Base-by-base conservation (phyloP, 2,113 vertebrate genomes). In the Scortum barcoo region DNA sequence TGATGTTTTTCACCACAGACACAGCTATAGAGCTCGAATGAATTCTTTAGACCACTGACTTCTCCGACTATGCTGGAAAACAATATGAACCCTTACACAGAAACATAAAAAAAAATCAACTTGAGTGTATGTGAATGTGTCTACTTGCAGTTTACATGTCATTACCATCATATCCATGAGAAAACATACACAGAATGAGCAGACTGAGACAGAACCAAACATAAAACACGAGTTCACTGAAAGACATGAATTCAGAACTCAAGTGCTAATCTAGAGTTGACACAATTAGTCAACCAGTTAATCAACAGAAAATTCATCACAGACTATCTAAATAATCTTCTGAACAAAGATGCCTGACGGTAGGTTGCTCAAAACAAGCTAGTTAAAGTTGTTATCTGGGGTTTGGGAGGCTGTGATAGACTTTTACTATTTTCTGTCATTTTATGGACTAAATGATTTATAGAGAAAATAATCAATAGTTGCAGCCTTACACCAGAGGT, bases 1-100 rank as follows among this genome's bases (percentile, higher is more conserved):
- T 97, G 92, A 92, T 95, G 51, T 13, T 66, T 3, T 72, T 60
- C 42, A 46, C 5, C 17, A 28, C 14, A 60, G 72, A 50, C 51
- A 46, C 66, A 78, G 53, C 38, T 67, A 24, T 24, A 30, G 12
- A 17, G 40, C 28, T 8, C 22, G 14, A 51, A 30, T 30, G 2
- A 22, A 30, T 36, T 36, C 53, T 17, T 13, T 16, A 44, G 30
- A 54, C n/a, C 42, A 36, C 36, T 5, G 9, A 33, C 5, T 38
- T 51, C 57, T 72, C 36, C 20, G 19, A 16, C 38, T 30, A n/a
- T 10, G 11, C 33, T 19, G 38, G n/a, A 38, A 28, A 54, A 33
- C 62, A 48, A 53, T 22, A 51, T 30, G 40, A 42, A 40, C 58
- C 73, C 82, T 78, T 48, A 72, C 28, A 76, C 10, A 83, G n/a